These are phyloP conservation scores for Maniola jurtina DNA, from an alignment of 1,140 invertebrate genomes.

Conservation along the genomic window DNA sequence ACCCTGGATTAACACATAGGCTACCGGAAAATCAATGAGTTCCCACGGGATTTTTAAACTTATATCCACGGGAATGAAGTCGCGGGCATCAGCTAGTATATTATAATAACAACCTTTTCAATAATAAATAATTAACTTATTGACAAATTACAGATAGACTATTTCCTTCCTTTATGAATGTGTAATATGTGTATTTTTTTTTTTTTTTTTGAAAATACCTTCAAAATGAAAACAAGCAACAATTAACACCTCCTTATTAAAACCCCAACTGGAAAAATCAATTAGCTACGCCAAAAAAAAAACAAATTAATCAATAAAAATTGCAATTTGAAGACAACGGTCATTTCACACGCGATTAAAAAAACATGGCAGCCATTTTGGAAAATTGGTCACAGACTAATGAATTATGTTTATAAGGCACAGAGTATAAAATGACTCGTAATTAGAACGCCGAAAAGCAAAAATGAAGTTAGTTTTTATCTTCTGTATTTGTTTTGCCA, in stretches of 20 bases:
- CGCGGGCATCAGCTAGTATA: too few species aligned
- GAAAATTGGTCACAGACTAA: constrained; percentile 21
- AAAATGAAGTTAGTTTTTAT: constrained; percentile 19
- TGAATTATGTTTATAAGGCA: constrained; percentile 12
- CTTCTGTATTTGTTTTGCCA: constrained; percentile 12
- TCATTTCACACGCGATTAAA: constrained; percentile 15
- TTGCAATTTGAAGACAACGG: not conserved
- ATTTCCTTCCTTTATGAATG: too few species aligned
- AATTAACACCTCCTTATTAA: not conserved
- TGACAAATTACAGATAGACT: too few species aligned
- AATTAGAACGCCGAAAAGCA: constrained; percentile 5
- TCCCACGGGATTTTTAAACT: too few species aligned
- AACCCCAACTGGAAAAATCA: not conserved
- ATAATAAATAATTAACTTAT: too few species aligned
- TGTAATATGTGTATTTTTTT: too few species aligned
- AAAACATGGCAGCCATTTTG: constrained; percentile 20
- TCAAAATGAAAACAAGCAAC: not conserved
- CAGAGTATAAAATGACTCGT: not conserved
- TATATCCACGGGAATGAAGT: too few species aligned
- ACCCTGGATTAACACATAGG: too few species aligned
- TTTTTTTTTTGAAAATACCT: too few species aligned
- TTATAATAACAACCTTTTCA: too few species aligned
- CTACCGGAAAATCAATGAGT: too few species aligned
- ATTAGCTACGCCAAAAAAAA: not conserved
- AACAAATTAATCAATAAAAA: constrained; percentile 3